A percentile compares a stretch with the other conserved stretches of the same genome.
These are phyloP conservation scores for Panthera tigris DNA, from an alignment of 2,113 vertebrate genomes.

Conservation along the genomic window DNA sequence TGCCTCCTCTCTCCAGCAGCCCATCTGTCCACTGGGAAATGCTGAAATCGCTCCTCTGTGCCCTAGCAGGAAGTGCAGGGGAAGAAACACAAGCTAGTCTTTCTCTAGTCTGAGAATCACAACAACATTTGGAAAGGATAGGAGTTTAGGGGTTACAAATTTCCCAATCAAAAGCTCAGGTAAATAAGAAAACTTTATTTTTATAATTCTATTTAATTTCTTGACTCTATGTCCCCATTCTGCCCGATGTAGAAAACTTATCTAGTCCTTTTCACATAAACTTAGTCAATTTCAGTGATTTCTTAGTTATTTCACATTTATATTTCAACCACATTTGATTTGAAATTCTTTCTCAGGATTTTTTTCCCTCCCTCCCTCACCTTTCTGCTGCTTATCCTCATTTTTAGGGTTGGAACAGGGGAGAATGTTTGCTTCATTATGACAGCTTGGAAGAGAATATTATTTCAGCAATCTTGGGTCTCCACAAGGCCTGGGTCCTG, in stretches of 20 bases:
- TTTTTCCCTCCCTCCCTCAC: neutral
- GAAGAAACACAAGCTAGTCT: neutral
- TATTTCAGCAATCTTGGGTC: neutral
- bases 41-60: neutral
- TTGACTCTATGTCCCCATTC: neutral
- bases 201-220: neutral
- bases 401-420: neutral
- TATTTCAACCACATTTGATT: neutral
- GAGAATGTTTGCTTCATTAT: neutral
- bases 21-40: slow-evolving; percentile 27
- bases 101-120: neutral
- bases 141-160: neutral
- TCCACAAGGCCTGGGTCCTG: neutral
- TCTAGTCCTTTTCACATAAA: neutral
- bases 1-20: neutral
- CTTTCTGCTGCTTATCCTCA: neutral
- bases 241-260: neutral
- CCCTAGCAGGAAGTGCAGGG: neutral
- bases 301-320: slow-evolving; percentile 4
- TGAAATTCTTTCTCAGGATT: neutral
- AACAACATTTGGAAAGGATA: neutral
- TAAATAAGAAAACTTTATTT: neutral
- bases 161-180: neutral
- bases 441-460: neutral
- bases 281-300: neutral